These are phyloP conservation scores for Lepidocolaptes lacrymiger DNA, from an alignment of 2,797 vertebrate genomes.

Conservation along the genomic window DNA sequence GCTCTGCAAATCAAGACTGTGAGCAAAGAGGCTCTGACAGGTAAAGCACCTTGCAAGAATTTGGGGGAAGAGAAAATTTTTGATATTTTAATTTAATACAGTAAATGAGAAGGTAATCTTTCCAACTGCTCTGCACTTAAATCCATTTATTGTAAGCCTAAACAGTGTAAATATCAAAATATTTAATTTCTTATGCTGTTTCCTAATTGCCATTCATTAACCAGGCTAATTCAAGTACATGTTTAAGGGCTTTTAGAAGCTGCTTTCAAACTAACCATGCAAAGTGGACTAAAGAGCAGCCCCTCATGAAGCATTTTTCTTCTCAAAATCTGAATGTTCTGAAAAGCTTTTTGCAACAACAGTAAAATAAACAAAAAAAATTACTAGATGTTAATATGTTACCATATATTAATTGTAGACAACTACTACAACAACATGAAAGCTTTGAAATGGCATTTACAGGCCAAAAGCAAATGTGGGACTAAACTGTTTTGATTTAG, in stretches of 20 bases:
- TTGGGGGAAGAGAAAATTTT: neutral
- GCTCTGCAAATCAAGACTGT: constrained; percentile 70
- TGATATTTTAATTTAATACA: neutral
- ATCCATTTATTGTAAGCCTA: neutral
- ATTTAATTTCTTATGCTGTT: neutral
- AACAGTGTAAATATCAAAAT: neutral
- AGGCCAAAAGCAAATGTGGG: neutral
- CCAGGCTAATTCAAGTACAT: neutral
- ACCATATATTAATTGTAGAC: neutral
- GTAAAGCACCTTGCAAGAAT: constrained; percentile 11
- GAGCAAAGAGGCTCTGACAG: constrained; percentile 72
- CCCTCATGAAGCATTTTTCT: neutral
- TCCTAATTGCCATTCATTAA: neutral
- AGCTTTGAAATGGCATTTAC: neutral
- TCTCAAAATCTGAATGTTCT: neutral
- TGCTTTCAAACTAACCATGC: neutral
- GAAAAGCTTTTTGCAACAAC: neutral
- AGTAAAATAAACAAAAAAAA: neutral
- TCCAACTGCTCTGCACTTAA: neutral
- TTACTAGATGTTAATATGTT: neutral
- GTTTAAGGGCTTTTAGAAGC: neutral
- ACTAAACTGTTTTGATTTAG: neutral
- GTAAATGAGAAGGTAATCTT: neutral
- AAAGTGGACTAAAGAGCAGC: neutral
- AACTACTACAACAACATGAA: neutral